Evolutionary conservation across 2,888 invertebrate genomes (phyloP).

Genomic region (Rotaria macrura): DNA sequence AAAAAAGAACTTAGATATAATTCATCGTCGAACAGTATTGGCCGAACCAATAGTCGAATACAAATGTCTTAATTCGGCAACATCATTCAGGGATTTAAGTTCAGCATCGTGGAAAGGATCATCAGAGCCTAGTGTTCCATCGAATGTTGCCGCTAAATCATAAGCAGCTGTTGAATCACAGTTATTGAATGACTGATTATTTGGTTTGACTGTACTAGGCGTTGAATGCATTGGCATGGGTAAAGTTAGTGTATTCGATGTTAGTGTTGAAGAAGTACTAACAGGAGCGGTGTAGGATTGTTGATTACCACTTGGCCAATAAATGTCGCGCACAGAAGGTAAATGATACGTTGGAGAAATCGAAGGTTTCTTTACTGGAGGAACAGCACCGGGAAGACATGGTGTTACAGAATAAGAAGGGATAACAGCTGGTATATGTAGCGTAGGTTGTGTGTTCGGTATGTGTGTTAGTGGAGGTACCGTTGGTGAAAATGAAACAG

Average conservation of each 20-base stretch:
- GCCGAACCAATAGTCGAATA: neutral
- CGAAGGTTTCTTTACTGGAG: neutral
- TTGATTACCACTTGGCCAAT: neutral
- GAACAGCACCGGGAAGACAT: neutral
- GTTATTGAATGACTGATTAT: conserved; percentile 13
- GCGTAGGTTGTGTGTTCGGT: neutral
- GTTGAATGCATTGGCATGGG: neutral
- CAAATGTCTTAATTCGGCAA: neutral
- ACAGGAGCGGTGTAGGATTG: neutral
- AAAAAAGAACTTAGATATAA: neutral
- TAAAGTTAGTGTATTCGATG: neutral
- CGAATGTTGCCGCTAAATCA: neutral
- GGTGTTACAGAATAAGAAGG: neutral
- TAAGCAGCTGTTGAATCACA: neutral
- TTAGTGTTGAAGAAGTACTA: neutral
- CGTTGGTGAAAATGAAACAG: neutral
- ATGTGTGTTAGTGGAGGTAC: neutral
- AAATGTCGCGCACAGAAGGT: conserved; percentile 1
- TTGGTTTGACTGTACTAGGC: neutral
- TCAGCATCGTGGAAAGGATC: conserved; percentile 17
- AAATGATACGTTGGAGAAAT: neutral
- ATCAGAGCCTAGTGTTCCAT: neutral
- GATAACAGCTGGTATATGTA: neutral
- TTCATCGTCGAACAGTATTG: conserved; percentile 2
- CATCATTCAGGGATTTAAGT: conserved; percentile 1